Percentiles rank a stretch among this genome's conserved stretches.
Evolutionary conservation across 2,113 vertebrate species (phyloP).

Genomic region (Syngnathus typhle): DNA sequence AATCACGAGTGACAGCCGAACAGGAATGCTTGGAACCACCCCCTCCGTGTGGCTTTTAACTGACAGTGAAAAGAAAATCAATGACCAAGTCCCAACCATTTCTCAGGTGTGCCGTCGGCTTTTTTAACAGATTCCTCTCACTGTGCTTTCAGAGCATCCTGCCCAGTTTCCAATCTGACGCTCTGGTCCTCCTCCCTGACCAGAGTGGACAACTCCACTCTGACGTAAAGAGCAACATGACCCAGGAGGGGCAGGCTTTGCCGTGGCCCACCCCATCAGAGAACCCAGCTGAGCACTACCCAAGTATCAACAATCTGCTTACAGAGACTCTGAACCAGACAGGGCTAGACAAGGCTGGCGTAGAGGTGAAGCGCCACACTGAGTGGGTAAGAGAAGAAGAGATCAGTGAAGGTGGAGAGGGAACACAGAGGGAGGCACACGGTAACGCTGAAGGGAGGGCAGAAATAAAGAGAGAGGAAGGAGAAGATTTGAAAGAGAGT

Average conservation of each 20-base stretch:
- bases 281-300: constrained; percentile 39
- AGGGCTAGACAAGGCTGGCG: constrained; percentile 22
- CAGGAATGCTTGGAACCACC: too few relatives aligned
- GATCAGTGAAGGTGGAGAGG: constrained; percentile 18
- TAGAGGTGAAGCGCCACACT: constrained; percentile 2
- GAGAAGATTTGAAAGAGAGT: constrained; percentile 21
- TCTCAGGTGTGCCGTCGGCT: neutral
- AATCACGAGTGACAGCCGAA: too few relatives aligned
- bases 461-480: constrained; percentile 25
- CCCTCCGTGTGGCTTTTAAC: neutral
- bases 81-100: neutral
- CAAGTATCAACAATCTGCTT: constrained; percentile 12
- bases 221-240: constrained; percentile 65
- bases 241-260: constrained; percentile 73
- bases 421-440: constrained; percentile 13
- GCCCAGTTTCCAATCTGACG: constrained; percentile 22
- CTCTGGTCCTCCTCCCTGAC: constrained; percentile 19
- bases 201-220: constrained; percentile 24
- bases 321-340: constrained; percentile 20
- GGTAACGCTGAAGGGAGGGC: constrained; percentile 23
- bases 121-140: constrained; percentile 13
- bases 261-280: constrained; percentile 58
- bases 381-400: constrained; percentile 27
- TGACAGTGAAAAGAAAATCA: neutral
- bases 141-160: constrained; percentile 12